A percentile compares a stretch with the other conserved stretches of the same genome.
Conservation (phyloP, 2,888 invertebrate genomes). For the Cerastis rubricosa region DNA sequence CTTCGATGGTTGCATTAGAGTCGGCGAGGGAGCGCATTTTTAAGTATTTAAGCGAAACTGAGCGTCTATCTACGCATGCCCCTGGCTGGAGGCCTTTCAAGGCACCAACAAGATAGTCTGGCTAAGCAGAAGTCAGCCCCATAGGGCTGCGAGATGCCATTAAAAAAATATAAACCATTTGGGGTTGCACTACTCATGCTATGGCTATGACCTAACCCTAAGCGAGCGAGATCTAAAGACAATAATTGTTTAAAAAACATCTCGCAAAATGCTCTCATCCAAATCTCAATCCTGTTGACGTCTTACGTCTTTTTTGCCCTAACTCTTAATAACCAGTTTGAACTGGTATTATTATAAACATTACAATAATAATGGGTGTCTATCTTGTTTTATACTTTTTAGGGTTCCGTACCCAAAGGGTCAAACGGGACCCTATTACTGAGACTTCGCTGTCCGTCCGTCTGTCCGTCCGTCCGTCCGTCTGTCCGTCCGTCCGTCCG, state of each 20-base stretch:
- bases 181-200: neutral
- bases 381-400: conserved; percentile 8
- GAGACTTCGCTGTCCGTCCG: no score
- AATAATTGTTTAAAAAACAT: neutral
- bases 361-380: conserved; percentile 4
- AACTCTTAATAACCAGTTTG: neutral
- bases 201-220: neutral
- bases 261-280: neutral
- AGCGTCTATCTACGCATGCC: neutral
- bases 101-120: no score
- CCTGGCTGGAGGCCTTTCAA: no score
- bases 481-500: no score
- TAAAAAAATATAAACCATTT: no score
- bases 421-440: no score
- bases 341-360: conserved; percentile 4
- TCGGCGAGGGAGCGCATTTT: neutral
- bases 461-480: no score
- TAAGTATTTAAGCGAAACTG: neutral
- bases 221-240: neutral
- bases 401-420: no score
- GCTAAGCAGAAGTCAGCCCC: no score
- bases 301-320: neutral
- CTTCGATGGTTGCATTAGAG: neutral
- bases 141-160: no score
- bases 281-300: neutral